phyloP scores from a whole-genome alignment of 2,797 vertebrate genomes.

The Protosalanx chinensis region DNA sequence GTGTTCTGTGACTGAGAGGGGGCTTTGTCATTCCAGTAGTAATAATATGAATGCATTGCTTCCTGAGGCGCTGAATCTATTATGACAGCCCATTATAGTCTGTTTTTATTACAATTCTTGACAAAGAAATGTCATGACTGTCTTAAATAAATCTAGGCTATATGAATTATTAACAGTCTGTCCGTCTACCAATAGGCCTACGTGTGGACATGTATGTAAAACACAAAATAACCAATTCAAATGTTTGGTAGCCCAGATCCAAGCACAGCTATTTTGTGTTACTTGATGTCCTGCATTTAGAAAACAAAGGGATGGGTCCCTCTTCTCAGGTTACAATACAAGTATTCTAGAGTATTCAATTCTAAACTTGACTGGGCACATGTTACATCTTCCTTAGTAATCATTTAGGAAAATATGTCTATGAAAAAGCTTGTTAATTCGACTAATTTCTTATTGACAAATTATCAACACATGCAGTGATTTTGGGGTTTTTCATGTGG shows the following conservation, averaged over 20 bases:
- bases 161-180: not conserved
- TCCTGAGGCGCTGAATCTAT: not conserved
- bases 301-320: conserved; percentile 66
- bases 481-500: conserved; percentile 10
- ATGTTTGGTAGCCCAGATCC: conserved; percentile 2
- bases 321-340: conserved; percentile 59
- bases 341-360: conserved; percentile 26
- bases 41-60: conserved; percentile 13
- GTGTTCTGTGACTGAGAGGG: conserved; percentile 26
- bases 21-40: conserved; percentile 33
- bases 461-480: conserved; percentile 35
- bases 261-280: conserved; percentile 44
- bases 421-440: conserved; percentile 30
- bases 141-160: conserved; percentile 32
- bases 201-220: too few species aligned
- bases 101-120: conserved; percentile 23
- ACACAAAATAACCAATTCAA: not conserved
- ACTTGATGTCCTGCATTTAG: conserved; percentile 53
- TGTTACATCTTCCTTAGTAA: not conserved
- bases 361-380: not conserved
- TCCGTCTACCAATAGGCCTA: too few species aligned
- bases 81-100: not conserved
- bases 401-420: not conserved
- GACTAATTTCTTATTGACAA: conserved; percentile 53
- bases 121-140: conserved; percentile 60